These are phyloP conservation scores for Alsophila aescularia DNA, from an alignment of 2,888 invertebrate genomes.

Conservation along the genomic window DNA sequence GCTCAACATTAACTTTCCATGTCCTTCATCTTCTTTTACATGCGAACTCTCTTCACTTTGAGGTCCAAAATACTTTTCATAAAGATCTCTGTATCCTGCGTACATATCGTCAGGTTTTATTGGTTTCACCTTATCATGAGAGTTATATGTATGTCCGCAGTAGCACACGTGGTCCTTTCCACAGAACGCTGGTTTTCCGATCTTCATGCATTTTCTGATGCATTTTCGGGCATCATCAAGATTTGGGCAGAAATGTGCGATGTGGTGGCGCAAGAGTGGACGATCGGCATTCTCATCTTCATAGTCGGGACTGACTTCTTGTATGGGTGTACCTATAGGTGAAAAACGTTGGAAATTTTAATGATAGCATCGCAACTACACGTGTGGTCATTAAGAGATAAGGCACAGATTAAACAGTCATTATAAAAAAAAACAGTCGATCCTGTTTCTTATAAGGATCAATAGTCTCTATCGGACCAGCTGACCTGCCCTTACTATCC, in stretches of 20 bases:
- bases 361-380: too few species aligned
- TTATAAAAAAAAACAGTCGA: too few species aligned
- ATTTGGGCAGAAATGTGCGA: slow-evolving; percentile 74
- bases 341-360: too few species aligned
- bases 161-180: slow-evolving; percentile 74
- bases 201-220: slow-evolving; percentile 61
- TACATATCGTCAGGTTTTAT: slow-evolving; percentile 38
- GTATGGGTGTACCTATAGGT: background rate
- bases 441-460: too few species aligned
- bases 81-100: slow-evolving; percentile 61
- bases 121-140: slow-evolving; percentile 26
- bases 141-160: slow-evolving; percentile 63
- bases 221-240: slow-evolving; percentile 60
- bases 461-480: too few species aligned
- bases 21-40: background rate
- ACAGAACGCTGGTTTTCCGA: slow-evolving; percentile 71
- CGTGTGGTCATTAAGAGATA: too few species aligned
- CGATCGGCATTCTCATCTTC: background rate
- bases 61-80: slow-evolving; percentile 65
- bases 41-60: background rate
- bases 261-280: slow-evolving; percentile 63
- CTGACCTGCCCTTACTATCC: too few species aligned
- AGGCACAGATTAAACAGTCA: too few species aligned
- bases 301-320: too few species aligned
- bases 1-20: too few species aligned